Evolutionary conservation across 2,888 invertebrate genomes (phyloP), one percentile per base, ranked within the genome.

Genomic region (Euphydryas editha): DNA sequence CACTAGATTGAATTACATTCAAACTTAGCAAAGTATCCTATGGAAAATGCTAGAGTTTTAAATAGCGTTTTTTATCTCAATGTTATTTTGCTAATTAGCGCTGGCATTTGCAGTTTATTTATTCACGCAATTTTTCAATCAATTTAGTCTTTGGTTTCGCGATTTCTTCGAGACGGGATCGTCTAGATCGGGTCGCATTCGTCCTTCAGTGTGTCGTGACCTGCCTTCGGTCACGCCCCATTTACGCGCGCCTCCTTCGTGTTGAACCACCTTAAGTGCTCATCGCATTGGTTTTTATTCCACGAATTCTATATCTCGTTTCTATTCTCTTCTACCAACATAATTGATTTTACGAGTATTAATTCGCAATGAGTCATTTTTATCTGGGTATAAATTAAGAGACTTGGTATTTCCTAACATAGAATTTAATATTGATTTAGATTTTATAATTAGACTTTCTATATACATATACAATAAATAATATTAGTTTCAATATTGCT

Each of bases 141-240:
- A 54, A 68, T 67, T 67, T 67, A 60, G 65, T 58, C 62, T 62
- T n/a, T 61, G 51, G 49, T 42, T 61, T 42, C 49, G 21, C 24
- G 57, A 62, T 65, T 51, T 51, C 54, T 55, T 59, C 57, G 58
- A 66, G 60, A 46, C 57, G 63, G 66, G 66, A 69, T 65, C 49
- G 72, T 70, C 72, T 70, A 73, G 71, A 72, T 67, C 67, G 65
- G 59, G 63, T 67, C 65, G 47, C 47, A 63, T 67, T 71, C 75
- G 74, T 69, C 74, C 73, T 74, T 74, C 74, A 68, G 62, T 44
- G 75, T 77, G 76, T 87, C 86, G 88, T 90, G 89, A 89, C 89
- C 82, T 73, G 83, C 74, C 79, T 78, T 75, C 78, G 80, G 88
- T 87, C 87, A 88, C 87, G 89, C 85, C 88, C 88, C 88, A 87